A percentile compares a stretch with the other conserved stretches of the same genome.
Evolutionary conservation across 2,797 vertebrate genomes (phyloP).

Genomic region (Chelon auratus): DNA sequence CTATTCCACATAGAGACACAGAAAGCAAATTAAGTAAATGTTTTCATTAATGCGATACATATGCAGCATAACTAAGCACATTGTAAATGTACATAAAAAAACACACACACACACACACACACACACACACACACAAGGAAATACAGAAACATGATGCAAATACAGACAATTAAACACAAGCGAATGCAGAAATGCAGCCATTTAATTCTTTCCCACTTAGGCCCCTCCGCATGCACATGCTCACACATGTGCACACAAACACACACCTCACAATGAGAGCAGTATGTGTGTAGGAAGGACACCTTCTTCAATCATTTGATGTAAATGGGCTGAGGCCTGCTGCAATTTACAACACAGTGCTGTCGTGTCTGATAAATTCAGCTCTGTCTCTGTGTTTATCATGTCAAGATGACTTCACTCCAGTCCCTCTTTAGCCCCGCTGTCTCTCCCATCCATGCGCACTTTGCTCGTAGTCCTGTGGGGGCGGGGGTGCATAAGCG

Average conservation of each 20-base stretch:
- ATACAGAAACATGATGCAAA: not conserved
- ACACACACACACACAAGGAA: not conserved
- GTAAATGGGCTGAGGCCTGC: conserved; percentile 75
- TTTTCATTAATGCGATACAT: not conserved
- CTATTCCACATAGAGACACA: not conserved
- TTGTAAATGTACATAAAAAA: not conserved
- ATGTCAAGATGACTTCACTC: conserved; percentile 76
- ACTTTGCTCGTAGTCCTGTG: conserved; percentile 55
- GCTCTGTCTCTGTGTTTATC: conserved; percentile 80
- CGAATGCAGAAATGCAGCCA: not conserved
- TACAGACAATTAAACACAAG: not conserved
- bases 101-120: too few relatives aligned
- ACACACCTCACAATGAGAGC: conserved; percentile 3
- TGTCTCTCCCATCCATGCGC: conserved; percentile 49
- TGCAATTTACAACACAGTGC: conserved; percentile 75
- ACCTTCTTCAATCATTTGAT: conserved; percentile 81
- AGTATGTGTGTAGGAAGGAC: conserved; percentile 66
- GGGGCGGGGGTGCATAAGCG: conserved; percentile 22
- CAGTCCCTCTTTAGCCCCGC: conserved; percentile 69
- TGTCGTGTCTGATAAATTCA: conserved; percentile 76
- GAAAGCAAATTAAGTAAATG: not conserved
- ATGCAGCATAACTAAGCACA: not conserved
- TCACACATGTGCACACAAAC: conserved; percentile 10
- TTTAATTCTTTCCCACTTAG: conserved; percentile 35
- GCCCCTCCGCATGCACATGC: conserved; percentile 26